These are phyloP conservation scores for Sula dactylatra DNA, from an alignment of 2,113 vertebrate species.

Conservation along the genomic window DNA sequence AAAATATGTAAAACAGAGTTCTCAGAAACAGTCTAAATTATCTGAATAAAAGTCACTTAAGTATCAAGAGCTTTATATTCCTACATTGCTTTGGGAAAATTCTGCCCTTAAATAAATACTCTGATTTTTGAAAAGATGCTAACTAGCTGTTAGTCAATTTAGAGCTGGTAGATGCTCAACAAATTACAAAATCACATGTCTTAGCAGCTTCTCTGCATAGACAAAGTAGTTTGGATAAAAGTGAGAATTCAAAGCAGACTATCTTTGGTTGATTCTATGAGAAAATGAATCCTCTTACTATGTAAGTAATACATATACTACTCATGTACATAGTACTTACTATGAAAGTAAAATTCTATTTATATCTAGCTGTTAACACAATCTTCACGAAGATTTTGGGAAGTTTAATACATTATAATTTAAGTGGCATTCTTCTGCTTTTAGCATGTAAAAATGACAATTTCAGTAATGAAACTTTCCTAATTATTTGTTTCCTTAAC, in stretches of 20 bases:
- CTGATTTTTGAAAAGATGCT: not conserved
- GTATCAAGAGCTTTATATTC: not conserved
- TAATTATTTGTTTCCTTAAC: not conserved
- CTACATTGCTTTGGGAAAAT: not conserved
- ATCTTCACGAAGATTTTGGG: not conserved
- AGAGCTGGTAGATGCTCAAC: not conserved
- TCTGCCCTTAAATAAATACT: not conserved
- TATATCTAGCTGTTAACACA: not conserved
- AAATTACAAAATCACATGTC: not conserved
- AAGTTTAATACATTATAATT: not conserved
- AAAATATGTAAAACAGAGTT: not conserved
- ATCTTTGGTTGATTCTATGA: not conserved
- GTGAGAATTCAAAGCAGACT: not conserved
- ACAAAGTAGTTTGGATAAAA: not conserved
- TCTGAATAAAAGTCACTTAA: not conserved
- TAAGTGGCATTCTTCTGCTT: not conserved
- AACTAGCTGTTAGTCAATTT: not conserved
- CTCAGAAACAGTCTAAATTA: not conserved
- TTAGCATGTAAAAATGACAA: not conserved
- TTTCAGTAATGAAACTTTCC: not conserved
- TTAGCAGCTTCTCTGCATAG: not conserved
- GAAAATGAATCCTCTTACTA: not conserved
- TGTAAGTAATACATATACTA: no score
- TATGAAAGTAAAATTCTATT: not conserved
- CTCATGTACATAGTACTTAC: not conserved